Evolutionary conservation across 2,113 vertebrate genomes (phyloP), one percentile per base, ranked within the genome.

Genomic region (Marmota flaviventris): DNA sequence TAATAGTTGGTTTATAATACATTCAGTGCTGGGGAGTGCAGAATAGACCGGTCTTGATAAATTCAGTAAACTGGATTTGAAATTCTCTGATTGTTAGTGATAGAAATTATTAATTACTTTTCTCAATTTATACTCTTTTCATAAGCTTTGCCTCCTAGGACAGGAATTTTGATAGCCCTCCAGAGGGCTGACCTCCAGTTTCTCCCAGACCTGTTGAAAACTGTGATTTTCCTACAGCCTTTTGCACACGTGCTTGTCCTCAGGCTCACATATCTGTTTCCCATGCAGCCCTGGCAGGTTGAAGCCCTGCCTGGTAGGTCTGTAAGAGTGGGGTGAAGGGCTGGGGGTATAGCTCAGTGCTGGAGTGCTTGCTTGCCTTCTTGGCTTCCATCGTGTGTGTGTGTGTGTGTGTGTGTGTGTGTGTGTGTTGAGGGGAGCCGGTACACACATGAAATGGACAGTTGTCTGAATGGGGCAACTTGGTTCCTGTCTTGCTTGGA

Each of bases 31-130:
- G 76, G 78, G 94, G 92, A 78, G 3, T 5, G 73, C 53, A 92
- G 79, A 95, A 93, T 58, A n/a, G 89, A 24, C 82, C 42, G 82
- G 93, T 90, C 58, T 96, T 93, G 78, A 70, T 77, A 72, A 97
- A 72, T 77, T 76, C 56, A 37, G 29, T 51, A 53, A 61, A 86
- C 65, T 42, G 91, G 6, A 79, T 76, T 88, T 92, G 69, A 69
- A 72, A 95, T 88, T 91, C 56, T 92, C 39, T 70, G 72, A 20
- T 85, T 45, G 1, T 42, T 37, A 3, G 89, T 82, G 93, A 95
- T 81, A 95, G 39, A 91, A 97, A 22, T 1, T 0, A 82, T 88
- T 37, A 56, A 72, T 93, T 78, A 82, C 61, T 29, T 73, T 61
- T 39, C 81, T 32, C 27, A 58, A 1, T 53, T 79, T 24, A 0